phyloP scores from a whole-genome alignment of 2,888 invertebrate species.

The Rotaria sp. region DNA sequence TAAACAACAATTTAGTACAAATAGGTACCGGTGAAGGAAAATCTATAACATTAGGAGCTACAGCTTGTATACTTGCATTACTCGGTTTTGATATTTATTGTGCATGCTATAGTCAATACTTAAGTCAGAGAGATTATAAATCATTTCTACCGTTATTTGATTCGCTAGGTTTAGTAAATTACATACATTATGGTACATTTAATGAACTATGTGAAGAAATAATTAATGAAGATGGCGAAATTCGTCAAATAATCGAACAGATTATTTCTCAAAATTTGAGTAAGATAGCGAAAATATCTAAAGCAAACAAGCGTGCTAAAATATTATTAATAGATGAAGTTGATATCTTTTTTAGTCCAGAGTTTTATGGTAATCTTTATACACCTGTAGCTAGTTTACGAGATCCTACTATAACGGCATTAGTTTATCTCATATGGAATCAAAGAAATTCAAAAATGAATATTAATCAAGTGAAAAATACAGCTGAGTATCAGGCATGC shows the following conservation, averaged over 20 bases:
- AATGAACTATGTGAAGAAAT: not conserved
- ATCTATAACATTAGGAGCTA: not conserved
- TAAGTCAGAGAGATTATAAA: not conserved
- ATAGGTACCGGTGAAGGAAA: slow-evolving; percentile 28
- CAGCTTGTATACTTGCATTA: not conserved
- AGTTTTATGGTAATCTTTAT: slow-evolving; percentile 26
- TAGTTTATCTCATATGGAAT: slow-evolving; percentile 3
- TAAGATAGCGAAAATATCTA: not conserved
- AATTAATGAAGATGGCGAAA: not conserved
- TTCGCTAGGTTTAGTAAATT: not conserved
- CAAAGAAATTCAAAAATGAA: not conserved
- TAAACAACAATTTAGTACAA: not conserved
- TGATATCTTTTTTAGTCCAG: slow-evolving; percentile 16
- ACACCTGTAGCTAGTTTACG: not conserved
- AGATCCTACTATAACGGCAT: not conserved
- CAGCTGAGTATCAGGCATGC: not conserved
- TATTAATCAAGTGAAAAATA: not conserved
- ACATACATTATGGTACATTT: slow-evolving; percentile 14
- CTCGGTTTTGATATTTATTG: not conserved
- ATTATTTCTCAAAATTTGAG: not conserved
- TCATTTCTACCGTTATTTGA: not conserved
- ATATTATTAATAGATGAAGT: slow-evolving; percentile 33
- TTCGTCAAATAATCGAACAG: not conserved
- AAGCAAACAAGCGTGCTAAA: not conserved
- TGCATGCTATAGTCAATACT: slow-evolving; percentile 1